These are phyloP conservation scores for Yoshiicerus persimilis DNA, from an alignment of 1,140 invertebrate genomes.

Conservation along the genomic window DNA sequence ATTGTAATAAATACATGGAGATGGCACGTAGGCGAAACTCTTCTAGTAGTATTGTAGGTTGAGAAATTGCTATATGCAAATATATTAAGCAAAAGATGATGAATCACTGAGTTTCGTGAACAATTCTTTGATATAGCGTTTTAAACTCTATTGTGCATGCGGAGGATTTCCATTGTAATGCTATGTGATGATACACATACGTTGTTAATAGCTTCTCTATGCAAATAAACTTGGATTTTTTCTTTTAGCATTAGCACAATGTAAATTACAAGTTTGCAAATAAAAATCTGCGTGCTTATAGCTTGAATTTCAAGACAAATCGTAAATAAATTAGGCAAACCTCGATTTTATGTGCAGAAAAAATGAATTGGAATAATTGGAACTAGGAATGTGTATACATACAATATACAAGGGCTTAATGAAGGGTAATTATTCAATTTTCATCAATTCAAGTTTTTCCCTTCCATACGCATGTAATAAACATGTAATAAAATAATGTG, in stretches of 20 bases:
- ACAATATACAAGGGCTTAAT: too few relatives aligned
- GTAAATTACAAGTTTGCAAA: not conserved
- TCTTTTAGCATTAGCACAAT: not conserved
- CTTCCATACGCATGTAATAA: not conserved
- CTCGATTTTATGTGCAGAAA: not conserved
- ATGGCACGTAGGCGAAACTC: not conserved
- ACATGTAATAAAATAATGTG: constrained; percentile 20
- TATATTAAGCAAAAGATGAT: not conserved
- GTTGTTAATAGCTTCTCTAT: not conserved
- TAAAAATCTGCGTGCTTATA: not conserved
- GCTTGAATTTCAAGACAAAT: not conserved
- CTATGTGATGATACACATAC: not conserved
- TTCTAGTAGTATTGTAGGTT: not conserved
- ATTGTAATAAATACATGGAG: not conserved
- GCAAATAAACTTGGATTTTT: not conserved
- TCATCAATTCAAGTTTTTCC: not conserved
- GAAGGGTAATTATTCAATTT: constrained; percentile 8
- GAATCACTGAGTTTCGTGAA: not conserved
- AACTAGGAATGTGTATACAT: not conserved
- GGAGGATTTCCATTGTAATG: too few relatives aligned
- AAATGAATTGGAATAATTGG: not conserved
- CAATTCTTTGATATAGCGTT: not conserved
- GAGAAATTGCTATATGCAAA: not conserved
- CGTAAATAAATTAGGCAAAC: not conserved
- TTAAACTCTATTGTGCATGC: not conserved